Evolutionary conservation across 2,888 invertebrate genomes (phyloP).

Genomic region (Idaea biselata): DNA sequence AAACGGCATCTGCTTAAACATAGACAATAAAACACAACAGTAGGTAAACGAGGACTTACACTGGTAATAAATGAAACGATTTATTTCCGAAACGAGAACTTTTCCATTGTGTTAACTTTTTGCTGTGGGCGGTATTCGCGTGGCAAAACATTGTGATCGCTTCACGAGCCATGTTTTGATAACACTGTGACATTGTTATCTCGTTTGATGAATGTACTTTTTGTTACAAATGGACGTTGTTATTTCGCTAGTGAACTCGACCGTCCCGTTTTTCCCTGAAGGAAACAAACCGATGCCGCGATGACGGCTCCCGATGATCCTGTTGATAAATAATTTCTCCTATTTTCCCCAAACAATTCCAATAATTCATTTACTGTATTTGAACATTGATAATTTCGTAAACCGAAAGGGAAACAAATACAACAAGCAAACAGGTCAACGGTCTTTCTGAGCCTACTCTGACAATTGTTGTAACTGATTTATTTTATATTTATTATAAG

Average conservation of each 20-base stretch:
- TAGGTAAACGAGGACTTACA: constrained; percentile 35
- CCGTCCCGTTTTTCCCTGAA: constrained; percentile 48
- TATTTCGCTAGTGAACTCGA: constrained; percentile 66
- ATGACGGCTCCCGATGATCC: constrained; percentile 29
- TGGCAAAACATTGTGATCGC: constrained; percentile 72
- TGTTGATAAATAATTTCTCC: constrained; percentile 27
- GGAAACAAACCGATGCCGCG: constrained; percentile 34
- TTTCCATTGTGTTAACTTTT: constrained; percentile 69
- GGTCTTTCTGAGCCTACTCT: constrained; percentile 8
- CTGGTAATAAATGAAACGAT: constrained; percentile 56
- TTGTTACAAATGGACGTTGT: constrained; percentile 74
- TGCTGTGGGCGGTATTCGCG: constrained; percentile 53
- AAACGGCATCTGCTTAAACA: constrained; percentile 39
- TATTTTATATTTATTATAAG: constrained; percentile 4
- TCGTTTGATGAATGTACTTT: constrained; percentile 77
- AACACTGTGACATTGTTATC: constrained; percentile 76
- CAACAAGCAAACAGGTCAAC: constrained; percentile 3
- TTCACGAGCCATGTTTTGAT: constrained; percentile 75
- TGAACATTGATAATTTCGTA: constrained; percentile 11
- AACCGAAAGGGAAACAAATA: constrained; percentile 9
- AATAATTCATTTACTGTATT: constrained; percentile 14
- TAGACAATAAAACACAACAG: constrained; percentile 30
- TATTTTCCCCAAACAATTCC: constrained; percentile 21
- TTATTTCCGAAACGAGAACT: constrained; percentile 57
- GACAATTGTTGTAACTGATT: constrained; percentile 14